Evolutionary conservation across 2,888 invertebrate genomes (phyloP).

Genomic region (Papilio elwesi): DNA sequence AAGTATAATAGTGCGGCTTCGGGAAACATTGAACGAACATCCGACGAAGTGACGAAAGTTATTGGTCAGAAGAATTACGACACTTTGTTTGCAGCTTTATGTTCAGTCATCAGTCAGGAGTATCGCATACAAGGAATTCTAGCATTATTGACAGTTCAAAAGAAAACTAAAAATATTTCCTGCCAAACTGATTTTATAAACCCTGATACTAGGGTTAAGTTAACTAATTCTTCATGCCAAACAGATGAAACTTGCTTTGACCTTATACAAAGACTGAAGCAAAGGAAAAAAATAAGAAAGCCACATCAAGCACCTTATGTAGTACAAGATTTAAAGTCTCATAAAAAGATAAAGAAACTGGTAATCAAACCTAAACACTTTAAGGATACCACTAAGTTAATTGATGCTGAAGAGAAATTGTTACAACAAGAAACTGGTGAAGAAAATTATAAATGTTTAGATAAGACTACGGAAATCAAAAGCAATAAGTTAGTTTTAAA

Average conservation of each 20-base stretch:
- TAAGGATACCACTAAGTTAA: slow-evolving; percentile 42
- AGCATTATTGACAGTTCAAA: slow-evolving; percentile 57
- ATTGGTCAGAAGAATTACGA: slow-evolving; percentile 72
- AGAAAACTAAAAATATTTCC: slow-evolving; percentile 8
- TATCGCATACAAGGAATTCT: slow-evolving; percentile 63
- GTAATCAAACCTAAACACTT: slow-evolving; percentile 52
- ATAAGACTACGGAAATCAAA: background rate
- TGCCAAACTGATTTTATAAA: slow-evolving; percentile 36
- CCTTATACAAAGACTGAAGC: slow-evolving; percentile 43
- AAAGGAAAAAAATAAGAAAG: slow-evolving; percentile 48
- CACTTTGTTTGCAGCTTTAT: slow-evolving; percentile 61
- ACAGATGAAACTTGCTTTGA: slow-evolving; percentile 54
- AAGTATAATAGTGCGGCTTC: slow-evolving; percentile 48
- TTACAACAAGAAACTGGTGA: slow-evolving; percentile 11
- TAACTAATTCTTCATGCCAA: slow-evolving; percentile 49
- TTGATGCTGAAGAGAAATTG: slow-evolving; percentile 5
- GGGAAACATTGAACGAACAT: slow-evolving; percentile 55
- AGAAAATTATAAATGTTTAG: background rate
- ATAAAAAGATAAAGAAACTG: slow-evolving; percentile 48
- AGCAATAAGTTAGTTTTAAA: background rate
- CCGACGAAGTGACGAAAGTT: slow-evolving; percentile 59
- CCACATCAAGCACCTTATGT: slow-evolving; percentile 58
- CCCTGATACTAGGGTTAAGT: background rate
- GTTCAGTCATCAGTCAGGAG: slow-evolving; percentile 66
- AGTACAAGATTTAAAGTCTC: slow-evolving; percentile 51